Conservation (phyloP, 2,797 vertebrate genomes). For the Pygocentrus nattereri region DNA sequence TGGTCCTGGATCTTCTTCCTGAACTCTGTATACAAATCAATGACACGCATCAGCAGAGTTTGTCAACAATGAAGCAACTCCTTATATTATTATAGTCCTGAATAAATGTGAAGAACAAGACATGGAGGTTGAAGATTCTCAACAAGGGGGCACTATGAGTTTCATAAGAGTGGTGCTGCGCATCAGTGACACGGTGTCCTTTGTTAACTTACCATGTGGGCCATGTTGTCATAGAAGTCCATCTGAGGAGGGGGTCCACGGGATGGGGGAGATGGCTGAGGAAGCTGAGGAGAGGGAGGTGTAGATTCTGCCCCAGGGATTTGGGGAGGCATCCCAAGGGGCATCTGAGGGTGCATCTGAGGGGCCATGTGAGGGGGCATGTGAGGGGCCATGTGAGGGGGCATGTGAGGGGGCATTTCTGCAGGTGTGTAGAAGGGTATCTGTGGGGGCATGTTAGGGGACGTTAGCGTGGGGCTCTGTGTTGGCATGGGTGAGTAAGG, state of each 20-base stretch:
- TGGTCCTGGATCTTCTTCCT: conserved; percentile 81
- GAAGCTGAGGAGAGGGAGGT: conserved; percentile 62
- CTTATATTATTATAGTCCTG: not conserved
- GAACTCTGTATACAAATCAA: conserved; percentile 68
- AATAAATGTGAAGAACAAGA: too few species aligned
- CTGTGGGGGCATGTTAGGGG: conserved; percentile 59
- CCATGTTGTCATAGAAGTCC: conserved; percentile 89
- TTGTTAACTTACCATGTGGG: conserved; percentile 76
- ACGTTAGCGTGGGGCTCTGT: conserved; percentile 24
- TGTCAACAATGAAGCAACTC: not conserved
- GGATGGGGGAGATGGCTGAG: conserved; percentile 57
- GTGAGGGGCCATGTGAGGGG: conserved; percentile 22
- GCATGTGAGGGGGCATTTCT: conserved; percentile 59
- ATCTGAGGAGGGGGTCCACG: conserved; percentile 76
- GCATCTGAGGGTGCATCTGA: conserved; percentile 21
- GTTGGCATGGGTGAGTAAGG: conserved; percentile 57
- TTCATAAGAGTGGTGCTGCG: too few species aligned
- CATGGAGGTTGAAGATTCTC: too few species aligned
- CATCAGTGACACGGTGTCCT: too few species aligned
- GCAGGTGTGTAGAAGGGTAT: conserved; percentile 73
- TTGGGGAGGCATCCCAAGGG: conserved; percentile 14
- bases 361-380: conserved; percentile 52
- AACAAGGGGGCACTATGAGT: too few species aligned
- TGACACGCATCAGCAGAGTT: not conserved
- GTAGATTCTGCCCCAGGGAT: conserved; percentile 1